These are phyloP conservation scores for Neoniphon sammara DNA, from an alignment of 2,797 vertebrate species.

Conservation along the genomic window DNA sequence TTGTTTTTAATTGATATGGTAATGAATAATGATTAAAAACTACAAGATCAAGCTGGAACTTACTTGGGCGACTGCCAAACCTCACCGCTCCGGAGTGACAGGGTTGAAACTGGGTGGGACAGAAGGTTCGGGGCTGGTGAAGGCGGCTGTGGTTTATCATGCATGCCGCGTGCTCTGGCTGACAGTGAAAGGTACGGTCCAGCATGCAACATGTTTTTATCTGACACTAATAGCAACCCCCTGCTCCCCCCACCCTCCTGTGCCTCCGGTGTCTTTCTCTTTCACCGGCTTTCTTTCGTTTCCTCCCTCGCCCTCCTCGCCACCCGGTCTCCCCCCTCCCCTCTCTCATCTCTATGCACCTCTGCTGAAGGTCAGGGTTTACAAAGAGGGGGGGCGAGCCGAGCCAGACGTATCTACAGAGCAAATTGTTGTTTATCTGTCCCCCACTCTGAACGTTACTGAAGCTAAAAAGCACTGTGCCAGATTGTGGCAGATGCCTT, in stretches of 20 bases:
- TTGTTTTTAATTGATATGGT: too few relatives aligned
- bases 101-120: background rate
- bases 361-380: constrained; percentile 41
- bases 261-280: constrained; percentile 21
- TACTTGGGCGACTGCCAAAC: too few relatives aligned
- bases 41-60: too few relatives aligned
- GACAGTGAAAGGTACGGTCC: constrained; percentile 19
- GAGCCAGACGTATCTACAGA: constrained; percentile 31
- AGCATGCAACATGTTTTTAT: constrained; percentile 28
- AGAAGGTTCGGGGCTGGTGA: background rate
- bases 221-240: constrained; percentile 22
- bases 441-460: constrained; percentile 12
- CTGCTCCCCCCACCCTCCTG: background rate
- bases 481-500: constrained; percentile 12
- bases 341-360: constrained; percentile 36
- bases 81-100: background rate
- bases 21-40: too few relatives aligned
- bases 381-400: constrained; percentile 35
- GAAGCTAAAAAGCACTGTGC: constrained; percentile 7
- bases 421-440: constrained; percentile 5
- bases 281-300: background rate
- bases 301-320: background rate
- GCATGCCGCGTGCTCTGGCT: constrained; percentile 18
- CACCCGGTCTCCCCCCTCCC: background rate
- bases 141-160: constrained; percentile 37